Conservation (phyloP, 2,888 invertebrate species). For the Xestoiulus laeticollis region DNA sequence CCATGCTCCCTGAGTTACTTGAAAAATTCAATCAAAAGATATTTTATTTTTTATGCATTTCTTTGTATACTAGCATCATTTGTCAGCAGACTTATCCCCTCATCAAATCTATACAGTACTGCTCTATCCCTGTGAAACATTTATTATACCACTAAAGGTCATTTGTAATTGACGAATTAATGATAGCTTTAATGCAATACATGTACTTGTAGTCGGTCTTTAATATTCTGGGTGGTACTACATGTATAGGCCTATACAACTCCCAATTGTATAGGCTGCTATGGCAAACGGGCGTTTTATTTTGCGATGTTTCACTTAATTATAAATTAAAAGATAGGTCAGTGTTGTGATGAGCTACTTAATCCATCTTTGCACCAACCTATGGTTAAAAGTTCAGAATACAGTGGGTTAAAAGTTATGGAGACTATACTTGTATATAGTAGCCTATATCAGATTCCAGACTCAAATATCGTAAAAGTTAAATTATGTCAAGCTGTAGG, state of each 20-base stretch:
- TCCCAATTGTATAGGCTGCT: not conserved
- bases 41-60: too few relatives aligned
- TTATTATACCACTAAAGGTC: not conserved
- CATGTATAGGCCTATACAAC: too few relatives aligned
- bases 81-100: not conserved
- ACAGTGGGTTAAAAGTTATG: too few relatives aligned
- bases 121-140: not conserved
- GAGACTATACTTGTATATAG: too few relatives aligned
- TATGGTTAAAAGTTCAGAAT: not conserved
- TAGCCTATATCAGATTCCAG: too few relatives aligned
- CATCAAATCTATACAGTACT: not conserved
- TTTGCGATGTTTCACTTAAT: not conserved
- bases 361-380: not conserved
- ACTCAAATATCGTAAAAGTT: not conserved
- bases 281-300: not conserved
- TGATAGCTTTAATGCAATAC: not conserved
- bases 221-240: not conserved
- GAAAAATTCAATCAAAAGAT: not conserved
- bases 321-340: not conserved
- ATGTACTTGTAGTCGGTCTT: not conserved
- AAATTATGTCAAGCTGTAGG: not conserved
- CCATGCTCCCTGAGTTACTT: not conserved
- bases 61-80: too few relatives aligned
- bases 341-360: not conserved
- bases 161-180: not conserved